These are phyloP conservation scores for Terrapene triunguis DNA, from an alignment of 2,113 vertebrate genomes.

Conservation along the genomic window DNA sequence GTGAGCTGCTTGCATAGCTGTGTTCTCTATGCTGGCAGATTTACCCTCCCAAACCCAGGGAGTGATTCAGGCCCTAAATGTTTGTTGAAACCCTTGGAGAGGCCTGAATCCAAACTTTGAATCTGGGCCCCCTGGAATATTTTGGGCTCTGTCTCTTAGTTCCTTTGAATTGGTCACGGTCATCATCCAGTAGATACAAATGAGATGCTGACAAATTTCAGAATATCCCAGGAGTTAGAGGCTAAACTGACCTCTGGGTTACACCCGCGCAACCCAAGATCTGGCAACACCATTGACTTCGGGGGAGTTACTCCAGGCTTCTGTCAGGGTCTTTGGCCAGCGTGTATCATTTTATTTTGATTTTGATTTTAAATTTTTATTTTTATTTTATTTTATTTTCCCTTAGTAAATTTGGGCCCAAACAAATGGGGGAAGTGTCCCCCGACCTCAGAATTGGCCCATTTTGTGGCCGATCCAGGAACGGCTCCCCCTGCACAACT, in stretches of 20 bases:
- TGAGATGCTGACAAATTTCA: too few relatives aligned
- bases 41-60: background rate
- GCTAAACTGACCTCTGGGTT: too few relatives aligned
- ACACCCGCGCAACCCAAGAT: too few relatives aligned
- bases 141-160: background rate
- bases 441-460: too few relatives aligned
- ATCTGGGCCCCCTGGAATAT: background rate
- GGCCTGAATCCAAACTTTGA: background rate
- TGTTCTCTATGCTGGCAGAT: background rate
- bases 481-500: background rate
- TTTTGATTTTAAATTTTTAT: too few relatives aligned
- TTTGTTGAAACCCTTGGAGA: background rate
- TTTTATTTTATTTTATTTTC: too few relatives aligned
- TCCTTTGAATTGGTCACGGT: too few relatives aligned
- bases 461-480: background rate
- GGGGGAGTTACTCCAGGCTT: background rate
- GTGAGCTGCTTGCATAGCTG: background rate
- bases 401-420: background rate
- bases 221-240: too few relatives aligned
- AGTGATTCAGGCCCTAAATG: background rate
- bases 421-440: background rate
- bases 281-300: too few relatives aligned
- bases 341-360: background rate
- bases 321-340: background rate
- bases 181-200: too few relatives aligned